Base-by-base conservation (phyloP, 2,113 vertebrate genomes). In the Todiramphus saurophagus region DNA sequence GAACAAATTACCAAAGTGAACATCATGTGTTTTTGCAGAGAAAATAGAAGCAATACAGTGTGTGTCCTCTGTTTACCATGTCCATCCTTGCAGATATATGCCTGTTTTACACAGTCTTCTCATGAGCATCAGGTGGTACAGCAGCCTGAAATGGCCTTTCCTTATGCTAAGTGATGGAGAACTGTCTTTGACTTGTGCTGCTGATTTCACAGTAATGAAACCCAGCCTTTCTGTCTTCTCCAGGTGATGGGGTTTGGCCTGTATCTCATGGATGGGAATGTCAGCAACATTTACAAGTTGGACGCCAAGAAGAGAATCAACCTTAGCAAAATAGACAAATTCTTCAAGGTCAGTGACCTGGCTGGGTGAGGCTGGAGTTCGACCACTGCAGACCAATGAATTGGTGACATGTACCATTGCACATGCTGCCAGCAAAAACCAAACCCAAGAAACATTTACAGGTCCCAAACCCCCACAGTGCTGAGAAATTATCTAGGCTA, bases 281-380 rank as follows among this genome's bases (percentile, higher is more conserved):
- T 99, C 96, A 99, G 99, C 96, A 99, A 99, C 97, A 99, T 99
- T 97, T 99, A 99, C 97, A 99, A 99, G 95, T 94, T 99, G 91
- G 99, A 99, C 23, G 99, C 99, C 97, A 99, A 99, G 98, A 99
- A 99, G 97, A 99, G 99, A 97, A 99, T 99, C 98, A 99, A 99
- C 98, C 98, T 99, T 77, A 99, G 99, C 98, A 99, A 99, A 98
- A 99, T 99, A 53, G 99, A 99, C 98, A 99, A 99, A 95, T 99
- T 99, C 96, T 99, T 99, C 95, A 99, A 99, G 98, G 99, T 99
- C 97, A 97, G 97, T 92, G 50, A 59, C 46, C 72, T 56, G 48
- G 46, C 55, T 70, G 72, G 33, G 35, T 87, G 87, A 79, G 51
- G 55, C 46, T 92, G 82, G 16, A 63, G 44, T 53, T 75, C 16